A percentile compares a stretch with the other conserved stretches of the same genome.
Conservation (phyloP, 2,113 vertebrate genomes). For the Nanorana parkeri region DNA sequence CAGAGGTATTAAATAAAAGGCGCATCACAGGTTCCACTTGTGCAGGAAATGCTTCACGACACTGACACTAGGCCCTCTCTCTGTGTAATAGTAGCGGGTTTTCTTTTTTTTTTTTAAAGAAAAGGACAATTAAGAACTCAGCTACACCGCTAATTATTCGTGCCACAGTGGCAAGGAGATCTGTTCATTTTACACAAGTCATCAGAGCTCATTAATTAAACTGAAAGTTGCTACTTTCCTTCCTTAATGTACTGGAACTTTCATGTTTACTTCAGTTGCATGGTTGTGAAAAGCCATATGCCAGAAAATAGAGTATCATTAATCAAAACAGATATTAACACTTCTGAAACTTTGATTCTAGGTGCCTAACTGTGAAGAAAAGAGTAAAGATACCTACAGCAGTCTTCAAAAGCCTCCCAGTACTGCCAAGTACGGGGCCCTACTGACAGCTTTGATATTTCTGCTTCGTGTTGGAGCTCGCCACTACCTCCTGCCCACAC, state of each 20-base stretch:
- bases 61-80: not conserved
- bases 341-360: too few relatives aligned
- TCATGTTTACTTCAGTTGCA: not conserved
- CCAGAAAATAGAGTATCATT: too few relatives aligned
- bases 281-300: too few relatives aligned
- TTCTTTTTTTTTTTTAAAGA: too few relatives aligned
- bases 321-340: too few relatives aligned
- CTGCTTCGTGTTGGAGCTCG: too few relatives aligned
- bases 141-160: constrained; percentile 25
- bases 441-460: too few relatives aligned
- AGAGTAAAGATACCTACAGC: too few relatives aligned
- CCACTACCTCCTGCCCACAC: not conserved
- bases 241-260: not conserved
- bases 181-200: constrained; percentile 5
- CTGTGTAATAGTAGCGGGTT: constrained; percentile 16
- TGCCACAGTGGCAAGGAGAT: not conserved
- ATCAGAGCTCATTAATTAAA: constrained; percentile 28
- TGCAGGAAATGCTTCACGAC: constrained; percentile 29
- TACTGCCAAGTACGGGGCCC: too few relatives aligned
- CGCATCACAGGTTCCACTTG: not conserved
- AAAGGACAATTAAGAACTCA: constrained; percentile 6
- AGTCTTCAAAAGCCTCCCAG: too few relatives aligned
- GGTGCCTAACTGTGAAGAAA: too few relatives aligned
- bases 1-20: constrained; percentile 6
- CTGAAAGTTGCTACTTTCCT: not conserved